Evolutionary conservation across 2,797 vertebrate genomes (phyloP), one percentile per base, ranked within the genome.

Genomic region (Sebastes nivosus): DNA sequence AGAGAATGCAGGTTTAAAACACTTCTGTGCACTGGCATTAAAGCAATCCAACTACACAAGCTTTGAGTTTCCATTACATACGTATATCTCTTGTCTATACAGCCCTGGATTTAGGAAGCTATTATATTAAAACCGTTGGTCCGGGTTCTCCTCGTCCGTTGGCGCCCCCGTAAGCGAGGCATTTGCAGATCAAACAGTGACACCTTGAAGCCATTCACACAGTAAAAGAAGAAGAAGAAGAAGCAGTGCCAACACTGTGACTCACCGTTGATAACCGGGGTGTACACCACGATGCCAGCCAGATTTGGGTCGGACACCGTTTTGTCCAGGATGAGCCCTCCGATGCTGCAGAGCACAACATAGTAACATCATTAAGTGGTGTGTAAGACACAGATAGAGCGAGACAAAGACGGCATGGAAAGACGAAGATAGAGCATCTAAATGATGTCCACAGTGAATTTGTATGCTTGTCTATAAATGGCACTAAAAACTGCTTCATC

Each of bases 231-330:
- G 52, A 58, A 54, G 60, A 30, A 38, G 13, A 3, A 38, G 36
- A 38, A 38, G 36, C 14, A 2, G 66, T 2, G 64, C 55, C 30
- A 50, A 13, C 4, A 18, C 34, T 11, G 67, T 60, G 29, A 80
- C 97, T 97, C 96, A 99, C 98, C 98, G 5, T 99, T 99, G 90
- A 99, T 98, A 58, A 99, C 98, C 1, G 98, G 98, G 3, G 97
- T 98, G 94, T 99, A 99, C 75, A 99, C 98, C 25, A 99, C 98
- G 79, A 99, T 99, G 76, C 98, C 98, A 77, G 95, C 97, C 92
- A 99, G 92, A 87, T 99, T 98, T 27, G 98, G 97, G 88, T 99
- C 96, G 4, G 98, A 97, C 91, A 99, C 97, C 0, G 98, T 99
- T 93, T 98, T 99, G 94, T 98, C 98, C 96, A 99, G 94, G 95